phyloP scores from a whole-genome alignment of 1,140 invertebrate genomes.

The Venustaconcha ellipsiformis region DNA sequence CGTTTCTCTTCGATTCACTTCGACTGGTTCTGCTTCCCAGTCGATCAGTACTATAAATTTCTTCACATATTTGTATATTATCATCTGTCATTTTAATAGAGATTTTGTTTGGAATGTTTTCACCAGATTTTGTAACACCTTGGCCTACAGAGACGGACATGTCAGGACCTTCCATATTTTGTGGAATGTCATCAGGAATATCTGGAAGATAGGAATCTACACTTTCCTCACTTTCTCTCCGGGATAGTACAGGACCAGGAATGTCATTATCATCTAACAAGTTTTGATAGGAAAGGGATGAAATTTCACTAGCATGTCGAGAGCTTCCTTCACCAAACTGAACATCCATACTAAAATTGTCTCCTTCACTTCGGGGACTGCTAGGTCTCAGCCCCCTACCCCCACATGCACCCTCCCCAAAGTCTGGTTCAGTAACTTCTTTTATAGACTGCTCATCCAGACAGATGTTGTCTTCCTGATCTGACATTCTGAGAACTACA shows the following conservation, averaged over 20 bases:
- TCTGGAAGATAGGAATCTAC: slow-evolving; percentile 57
- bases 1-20: slow-evolving; percentile 12
- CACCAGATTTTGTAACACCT: slow-evolving; percentile 44
- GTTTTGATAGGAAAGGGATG: slow-evolving; percentile 64
- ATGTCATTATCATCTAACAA: slow-evolving; percentile 58
- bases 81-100: slow-evolving; percentile 21
- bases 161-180: slow-evolving; percentile 45
- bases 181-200: slow-evolving; percentile 46
- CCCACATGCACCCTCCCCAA: slow-evolving; percentile 44
- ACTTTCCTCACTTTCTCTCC: slow-evolving; percentile 62
- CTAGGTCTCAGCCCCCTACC: slow-evolving; percentile 34
- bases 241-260: slow-evolving; percentile 42
- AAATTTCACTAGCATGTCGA: slow-evolving; percentile 64
- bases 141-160: slow-evolving; percentile 37
- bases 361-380: slow-evolving; percentile 41
- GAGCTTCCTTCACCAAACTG: slow-evolving; percentile 63
- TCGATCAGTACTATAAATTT: slow-evolving; percentile 29
- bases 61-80: slow-evolving; percentile 18
- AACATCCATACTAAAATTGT: slow-evolving; percentile 65
- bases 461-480: too few species aligned
- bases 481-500: too few species aligned
- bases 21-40: slow-evolving; percentile 21
- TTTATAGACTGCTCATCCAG: too few species aligned
- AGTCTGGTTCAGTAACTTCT: slow-evolving; percentile 10
- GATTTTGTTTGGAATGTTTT: slow-evolving; percentile 31